These are phyloP conservation scores for Melanaphis sacchari DNA, from an alignment of 1,140 invertebrate genomes.

Conservation along the genomic window DNA sequence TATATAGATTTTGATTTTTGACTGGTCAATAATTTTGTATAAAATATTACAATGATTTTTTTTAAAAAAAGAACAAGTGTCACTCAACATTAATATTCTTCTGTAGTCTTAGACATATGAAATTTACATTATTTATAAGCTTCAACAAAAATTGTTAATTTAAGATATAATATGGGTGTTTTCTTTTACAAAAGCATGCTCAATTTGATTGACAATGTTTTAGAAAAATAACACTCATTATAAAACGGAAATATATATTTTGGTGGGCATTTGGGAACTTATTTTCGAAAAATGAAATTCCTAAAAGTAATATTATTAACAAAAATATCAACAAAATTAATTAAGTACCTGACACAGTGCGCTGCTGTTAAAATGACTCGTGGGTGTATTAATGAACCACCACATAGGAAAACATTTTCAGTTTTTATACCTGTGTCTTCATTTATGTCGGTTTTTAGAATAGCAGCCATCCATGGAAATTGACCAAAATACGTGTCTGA, in stretches of 20 bases:
- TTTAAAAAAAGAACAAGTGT: too few relatives aligned
- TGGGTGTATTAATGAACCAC: slow-evolving; percentile 77
- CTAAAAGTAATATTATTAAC: neutral
- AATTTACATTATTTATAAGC: neutral
- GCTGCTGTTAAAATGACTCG: slow-evolving; percentile 76
- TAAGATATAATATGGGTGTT: neutral
- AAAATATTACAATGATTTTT: too few relatives aligned
- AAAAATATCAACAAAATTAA: neutral
- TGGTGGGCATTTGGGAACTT: too few relatives aligned
- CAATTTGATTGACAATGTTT: neutral
- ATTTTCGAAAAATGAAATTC: neutral
- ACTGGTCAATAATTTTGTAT: too few relatives aligned
- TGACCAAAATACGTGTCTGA: slow-evolving; percentile 63
- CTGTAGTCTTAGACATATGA: too few relatives aligned
- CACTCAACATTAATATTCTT: neutral
- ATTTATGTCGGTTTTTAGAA: slow-evolving; percentile 71
- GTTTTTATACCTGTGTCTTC: slow-evolving; percentile 65
- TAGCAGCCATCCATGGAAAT: slow-evolving; percentile 73
- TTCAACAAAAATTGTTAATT: neutral
- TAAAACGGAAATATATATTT: too few relatives aligned
- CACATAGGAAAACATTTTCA: slow-evolving; percentile 73
- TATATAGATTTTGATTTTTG: neutral
- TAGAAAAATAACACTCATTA: neutral
- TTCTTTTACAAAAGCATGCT: neutral
- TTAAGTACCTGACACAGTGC: slow-evolving; percentile 66